Evolutionary conservation across 2,797 vertebrate species (phyloP).

Genomic region (Ispidina picta): DNA sequence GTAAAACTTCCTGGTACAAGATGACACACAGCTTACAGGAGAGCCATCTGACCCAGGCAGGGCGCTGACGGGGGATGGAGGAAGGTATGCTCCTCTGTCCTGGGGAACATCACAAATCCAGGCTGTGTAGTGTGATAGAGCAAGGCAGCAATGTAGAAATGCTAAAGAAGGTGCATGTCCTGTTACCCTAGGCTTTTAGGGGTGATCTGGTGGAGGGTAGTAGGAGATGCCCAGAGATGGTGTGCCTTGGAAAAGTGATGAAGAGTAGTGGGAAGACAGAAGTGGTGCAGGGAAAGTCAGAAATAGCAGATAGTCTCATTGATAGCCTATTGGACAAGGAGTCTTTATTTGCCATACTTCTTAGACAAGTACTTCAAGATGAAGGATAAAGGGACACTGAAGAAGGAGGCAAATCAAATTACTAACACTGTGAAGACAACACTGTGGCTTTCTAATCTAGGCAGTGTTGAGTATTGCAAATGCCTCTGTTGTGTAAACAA

Average conservation of each 20-base stretch:
- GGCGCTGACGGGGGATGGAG: not conserved
- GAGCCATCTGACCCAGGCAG: not conserved
- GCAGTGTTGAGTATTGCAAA: not conserved
- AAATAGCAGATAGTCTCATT: not conserved
- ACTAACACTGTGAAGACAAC: not conserved
- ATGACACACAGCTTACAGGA: not conserved
- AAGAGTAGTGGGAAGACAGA: not conserved
- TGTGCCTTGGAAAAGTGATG: not conserved
- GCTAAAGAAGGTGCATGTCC: not conserved
- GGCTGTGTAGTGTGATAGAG: not conserved
- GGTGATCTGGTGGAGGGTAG: not conserved
- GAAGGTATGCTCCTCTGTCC: not conserved
- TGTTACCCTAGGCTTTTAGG: not conserved
- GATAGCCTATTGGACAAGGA: not conserved
- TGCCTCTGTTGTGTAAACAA: not conserved
- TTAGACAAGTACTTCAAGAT: not conserved
- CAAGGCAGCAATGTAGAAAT: not conserved
- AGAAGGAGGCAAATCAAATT: not conserved
- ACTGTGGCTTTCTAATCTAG: not conserved
- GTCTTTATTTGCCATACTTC: not conserved
- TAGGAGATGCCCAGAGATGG: not conserved
- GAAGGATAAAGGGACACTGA: not conserved
- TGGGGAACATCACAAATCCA: not conserved
- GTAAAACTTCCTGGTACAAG: not conserved
- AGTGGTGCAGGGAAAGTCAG: not conserved